Evolutionary conservation across 2,888 invertebrate genomes (phyloP), one percentile per base, ranked within the genome.

Genomic region (Andrena marginata): DNA sequence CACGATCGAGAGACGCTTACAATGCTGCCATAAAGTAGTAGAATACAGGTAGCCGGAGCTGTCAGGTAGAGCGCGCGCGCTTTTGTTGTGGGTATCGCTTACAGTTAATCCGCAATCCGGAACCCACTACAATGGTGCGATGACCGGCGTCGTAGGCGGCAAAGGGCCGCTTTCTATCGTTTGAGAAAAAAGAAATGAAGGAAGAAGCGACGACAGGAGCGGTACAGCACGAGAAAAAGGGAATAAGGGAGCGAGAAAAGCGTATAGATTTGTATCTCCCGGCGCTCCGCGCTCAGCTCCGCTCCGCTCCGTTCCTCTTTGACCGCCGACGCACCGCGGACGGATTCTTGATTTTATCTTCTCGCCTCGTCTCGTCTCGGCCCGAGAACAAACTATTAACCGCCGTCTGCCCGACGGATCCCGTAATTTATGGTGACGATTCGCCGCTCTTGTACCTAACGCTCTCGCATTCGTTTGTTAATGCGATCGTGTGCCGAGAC

Each of bases 11-110:
- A 31, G 72, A 16, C 60, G 69, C 42, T 64, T 73, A 51, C 35
- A 79, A 51, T 65, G 31, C 69, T 16, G 56, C 35, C 63, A 35
- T 83, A 79, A 73, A 79, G 42, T 31, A 63, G 65, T 10, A 26
- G 70, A 76, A 83, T 71, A 80, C 80, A 85, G 85, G 85, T 80
- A 85, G 85, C 72, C 59, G 2, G 8, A 29, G 65, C 54, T 75
- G 77, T 76, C 74, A 80, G 83, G 86, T 77, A 83, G 65, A 75
- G 78, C 67, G 81, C 69, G 78, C 77, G 59, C 80, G 72, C 82
- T 87, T 81, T 87, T 90, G 87, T 90, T 89, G 86, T 87, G 89
- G 88, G 89, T 90, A 91, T 91, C 90, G 90, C 88, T 91, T 90
- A 91, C 91, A 90, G 90, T 91, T 91, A 90, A 90, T 90, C 90